These are phyloP conservation scores for Rapana venosa DNA, from an alignment of 2,888 invertebrate species.

Conservation along the genomic window DNA sequence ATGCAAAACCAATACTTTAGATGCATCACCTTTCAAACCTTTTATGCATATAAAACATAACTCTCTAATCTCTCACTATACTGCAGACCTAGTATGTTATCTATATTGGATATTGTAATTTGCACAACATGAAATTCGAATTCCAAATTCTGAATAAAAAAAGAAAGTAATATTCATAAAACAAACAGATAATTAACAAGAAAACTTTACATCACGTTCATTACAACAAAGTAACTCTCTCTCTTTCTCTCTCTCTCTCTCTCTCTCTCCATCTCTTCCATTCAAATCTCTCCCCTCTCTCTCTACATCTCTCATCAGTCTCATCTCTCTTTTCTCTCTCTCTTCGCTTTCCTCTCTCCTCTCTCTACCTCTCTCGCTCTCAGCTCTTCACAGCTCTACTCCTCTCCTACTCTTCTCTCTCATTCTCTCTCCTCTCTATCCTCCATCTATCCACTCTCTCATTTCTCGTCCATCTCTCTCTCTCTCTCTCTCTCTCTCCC, in stretches of 20 bases:
- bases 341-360: neutral
- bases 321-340: neutral
- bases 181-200: too few species aligned
- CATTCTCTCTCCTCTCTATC: neutral
- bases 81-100: too few species aligned
- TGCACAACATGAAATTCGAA: too few species aligned
- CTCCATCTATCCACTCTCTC: neutral
- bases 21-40: too few species aligned
- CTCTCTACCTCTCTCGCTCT: neutral
- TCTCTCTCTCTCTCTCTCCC: constrained; percentile 10
- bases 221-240: neutral
- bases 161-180: too few species aligned
- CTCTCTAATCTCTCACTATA: too few species aligned
- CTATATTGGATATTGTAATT: too few species aligned
- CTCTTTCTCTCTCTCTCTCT: neutral
- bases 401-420: neutral
- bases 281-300: constrained; percentile 6
- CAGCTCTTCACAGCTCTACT: neutral
- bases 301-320: neutral
- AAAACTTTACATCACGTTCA: too few species aligned
- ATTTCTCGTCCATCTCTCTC: neutral
- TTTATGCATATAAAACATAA: too few species aligned
- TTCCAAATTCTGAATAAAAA: too few species aligned
- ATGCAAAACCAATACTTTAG: too few species aligned
- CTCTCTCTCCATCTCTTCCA: neutral